Conservation (phyloP, 1,140 invertebrate species). For the Drosophila micromelanica region DNA sequence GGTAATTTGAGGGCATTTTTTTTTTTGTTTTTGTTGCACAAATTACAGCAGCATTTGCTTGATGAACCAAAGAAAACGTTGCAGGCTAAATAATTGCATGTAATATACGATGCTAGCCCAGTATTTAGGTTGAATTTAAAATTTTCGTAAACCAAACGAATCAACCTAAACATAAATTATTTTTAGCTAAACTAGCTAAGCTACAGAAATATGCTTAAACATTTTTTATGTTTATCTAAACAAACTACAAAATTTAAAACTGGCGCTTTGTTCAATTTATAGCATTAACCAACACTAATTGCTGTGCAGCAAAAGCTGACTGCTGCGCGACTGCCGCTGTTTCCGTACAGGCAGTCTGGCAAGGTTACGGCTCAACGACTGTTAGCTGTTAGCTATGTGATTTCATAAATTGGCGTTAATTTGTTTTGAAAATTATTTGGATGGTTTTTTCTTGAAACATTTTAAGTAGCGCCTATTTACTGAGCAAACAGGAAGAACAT, state of each 20-base stretch:
- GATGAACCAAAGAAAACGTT: neutral
- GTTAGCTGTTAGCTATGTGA: slow-evolving; percentile 6
- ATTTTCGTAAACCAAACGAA: too few species aligned
- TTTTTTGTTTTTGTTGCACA: too few species aligned
- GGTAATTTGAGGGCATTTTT: slow-evolving; percentile 33
- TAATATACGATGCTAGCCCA: too few species aligned
- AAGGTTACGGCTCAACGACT: neutral
- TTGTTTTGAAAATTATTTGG: neutral
- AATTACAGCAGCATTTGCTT: neutral
- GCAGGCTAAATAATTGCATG: too few species aligned
- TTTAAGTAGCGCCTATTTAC: slow-evolving; percentile 9
- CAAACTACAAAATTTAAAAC: slow-evolving; percentile 5
- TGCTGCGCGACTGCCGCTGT: neutral
- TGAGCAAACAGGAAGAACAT: neutral
- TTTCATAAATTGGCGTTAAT: neutral
- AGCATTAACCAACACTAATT: slow-evolving; percentile 27
- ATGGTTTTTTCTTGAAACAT: neutral
- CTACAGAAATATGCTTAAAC: too few species aligned
- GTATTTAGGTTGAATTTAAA: too few species aligned
- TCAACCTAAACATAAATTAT: too few species aligned
- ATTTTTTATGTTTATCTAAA: too few species aligned
- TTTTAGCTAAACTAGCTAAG: too few species aligned
- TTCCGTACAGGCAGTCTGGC: neutral
- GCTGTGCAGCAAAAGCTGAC: slow-evolving; percentile 16
- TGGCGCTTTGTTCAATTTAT: neutral